phyloP scores from a whole-genome alignment of 1,140 invertebrate genomes.

The Rhopalosiphum padi region DNA sequence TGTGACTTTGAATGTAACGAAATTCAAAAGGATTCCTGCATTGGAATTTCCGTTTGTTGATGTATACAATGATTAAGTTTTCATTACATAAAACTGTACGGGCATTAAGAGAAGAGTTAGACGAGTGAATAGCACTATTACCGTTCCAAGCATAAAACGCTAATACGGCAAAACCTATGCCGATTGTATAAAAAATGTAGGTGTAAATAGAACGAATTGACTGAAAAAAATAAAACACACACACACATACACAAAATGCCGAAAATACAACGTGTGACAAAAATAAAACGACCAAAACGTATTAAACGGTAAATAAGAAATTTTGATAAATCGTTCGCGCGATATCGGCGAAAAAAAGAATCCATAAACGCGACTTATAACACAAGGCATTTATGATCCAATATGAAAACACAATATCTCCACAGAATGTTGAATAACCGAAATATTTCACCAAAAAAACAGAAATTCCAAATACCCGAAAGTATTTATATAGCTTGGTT shows the following conservation, averaged over 20 bases:
- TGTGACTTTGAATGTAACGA: not conserved
- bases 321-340: not conserved
- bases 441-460: not conserved
- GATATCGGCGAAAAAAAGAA: not conserved
- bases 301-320: not conserved
- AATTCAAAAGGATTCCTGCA: not conserved
- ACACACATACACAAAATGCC: not conserved
- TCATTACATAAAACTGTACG: not conserved
- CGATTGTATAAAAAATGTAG: not conserved
- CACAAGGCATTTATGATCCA: not conserved
- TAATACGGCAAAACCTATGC: not conserved
- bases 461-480: not conserved
- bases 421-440: not conserved
- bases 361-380: not conserved
- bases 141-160: not conserved
- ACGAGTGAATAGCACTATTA: not conserved
- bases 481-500: not conserved
- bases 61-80: conserved; percentile 6
- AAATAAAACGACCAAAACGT: not conserved
- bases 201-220: not conserved
- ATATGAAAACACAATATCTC: not conserved
- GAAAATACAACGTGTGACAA: not conserved
- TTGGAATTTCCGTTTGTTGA: not conserved
- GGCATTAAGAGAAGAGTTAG: not conserved
- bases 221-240: not conserved